These are phyloP conservation scores for Baccha elongata DNA, from an alignment of 2,888 invertebrate genomes.

Conservation along the genomic window DNA sequence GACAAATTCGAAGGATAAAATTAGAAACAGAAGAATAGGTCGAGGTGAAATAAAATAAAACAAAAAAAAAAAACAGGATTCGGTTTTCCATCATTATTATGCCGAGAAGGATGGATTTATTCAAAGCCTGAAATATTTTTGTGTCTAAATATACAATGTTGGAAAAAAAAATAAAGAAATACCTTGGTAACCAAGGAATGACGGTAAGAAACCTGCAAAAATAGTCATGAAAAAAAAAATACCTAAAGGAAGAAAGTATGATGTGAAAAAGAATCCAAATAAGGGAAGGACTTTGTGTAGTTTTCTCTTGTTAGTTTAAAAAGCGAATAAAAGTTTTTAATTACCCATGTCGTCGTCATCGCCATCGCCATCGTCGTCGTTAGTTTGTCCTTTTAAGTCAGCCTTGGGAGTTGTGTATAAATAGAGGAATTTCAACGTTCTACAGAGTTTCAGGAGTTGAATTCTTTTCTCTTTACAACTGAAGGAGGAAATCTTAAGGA, in stretches of 20 bases:
- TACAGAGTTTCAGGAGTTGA: slow-evolving; percentile 22
- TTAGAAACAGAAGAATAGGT: slow-evolving; percentile 31
- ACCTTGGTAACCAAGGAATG: slow-evolving; percentile 20
- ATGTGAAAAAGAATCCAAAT: slow-evolving; percentile 61
- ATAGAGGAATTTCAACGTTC: slow-evolving; percentile 60
- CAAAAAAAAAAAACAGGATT: slow-evolving; percentile 49
- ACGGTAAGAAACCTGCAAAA: slow-evolving; percentile 19
- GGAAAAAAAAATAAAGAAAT: slow-evolving; percentile 32
- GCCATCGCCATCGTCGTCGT: slow-evolving; percentile 28
- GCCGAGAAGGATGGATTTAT: slow-evolving; percentile 54
- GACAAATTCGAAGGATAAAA: slow-evolving; percentile 41
- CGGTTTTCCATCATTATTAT: slow-evolving; percentile 60
- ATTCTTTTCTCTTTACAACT: slow-evolving; percentile 33
- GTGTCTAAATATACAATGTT: slow-evolving; percentile 46
- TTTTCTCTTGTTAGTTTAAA: slow-evolving; percentile 72
- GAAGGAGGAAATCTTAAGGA: slow-evolving; percentile 65
- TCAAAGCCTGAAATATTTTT: slow-evolving; percentile 50
- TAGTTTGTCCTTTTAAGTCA: slow-evolving; percentile 67
- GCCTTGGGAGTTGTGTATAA: slow-evolving; percentile 64
- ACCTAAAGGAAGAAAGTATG: slow-evolving; percentile 47
- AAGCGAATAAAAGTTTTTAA: slow-evolving; percentile 74
- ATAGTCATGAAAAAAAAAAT: slow-evolving; percentile 7
- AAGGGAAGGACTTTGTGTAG: slow-evolving; percentile 64
- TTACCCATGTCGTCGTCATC: slow-evolving; percentile 70
- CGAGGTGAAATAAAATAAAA: slow-evolving; percentile 2